phyloP scores from a whole-genome alignment of 1,140 invertebrate genomes.

The Ceratina japonica region DNA sequence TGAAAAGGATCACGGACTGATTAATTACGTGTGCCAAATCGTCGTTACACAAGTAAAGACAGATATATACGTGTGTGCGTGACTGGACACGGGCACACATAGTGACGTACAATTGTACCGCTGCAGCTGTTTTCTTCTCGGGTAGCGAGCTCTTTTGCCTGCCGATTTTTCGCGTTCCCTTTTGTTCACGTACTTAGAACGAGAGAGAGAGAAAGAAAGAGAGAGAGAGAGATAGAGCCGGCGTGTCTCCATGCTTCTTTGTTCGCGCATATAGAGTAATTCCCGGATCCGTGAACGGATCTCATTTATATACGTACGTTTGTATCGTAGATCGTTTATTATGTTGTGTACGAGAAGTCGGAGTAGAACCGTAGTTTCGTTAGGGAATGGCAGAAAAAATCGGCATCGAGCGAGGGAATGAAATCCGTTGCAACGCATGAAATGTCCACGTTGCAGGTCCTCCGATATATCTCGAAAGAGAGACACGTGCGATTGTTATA shows the following conservation, averaged over 20 bases:
- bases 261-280: constrained; percentile 9
- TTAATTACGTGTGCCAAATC: constrained; percentile 71
- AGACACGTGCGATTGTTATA: background rate
- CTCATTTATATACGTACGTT: background rate
- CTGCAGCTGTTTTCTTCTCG: constrained; percentile 31
- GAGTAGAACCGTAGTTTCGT: background rate
- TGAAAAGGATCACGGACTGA: constrained; percentile 38
- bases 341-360: background rate
- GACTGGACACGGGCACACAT: background rate
- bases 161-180: constrained; percentile 32
- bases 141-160: constrained; percentile 13
- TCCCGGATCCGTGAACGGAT: background rate
- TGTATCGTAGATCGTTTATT: background rate
- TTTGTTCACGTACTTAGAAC: constrained; percentile 21
- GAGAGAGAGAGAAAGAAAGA: background rate
- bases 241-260: background rate
- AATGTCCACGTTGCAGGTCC: background rate
- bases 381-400: background rate
- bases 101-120: constrained; percentile 11
- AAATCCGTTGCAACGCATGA: background rate
- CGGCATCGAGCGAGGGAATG: constrained; percentile 1
- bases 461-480: background rate
- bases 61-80: background rate
- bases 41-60: constrained; percentile 43
- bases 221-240: background rate